These are phyloP conservation scores for Botrylloides violaceus DNA, from an alignment of 23 tunicate genomes.

Conservation along the genomic window DNA sequence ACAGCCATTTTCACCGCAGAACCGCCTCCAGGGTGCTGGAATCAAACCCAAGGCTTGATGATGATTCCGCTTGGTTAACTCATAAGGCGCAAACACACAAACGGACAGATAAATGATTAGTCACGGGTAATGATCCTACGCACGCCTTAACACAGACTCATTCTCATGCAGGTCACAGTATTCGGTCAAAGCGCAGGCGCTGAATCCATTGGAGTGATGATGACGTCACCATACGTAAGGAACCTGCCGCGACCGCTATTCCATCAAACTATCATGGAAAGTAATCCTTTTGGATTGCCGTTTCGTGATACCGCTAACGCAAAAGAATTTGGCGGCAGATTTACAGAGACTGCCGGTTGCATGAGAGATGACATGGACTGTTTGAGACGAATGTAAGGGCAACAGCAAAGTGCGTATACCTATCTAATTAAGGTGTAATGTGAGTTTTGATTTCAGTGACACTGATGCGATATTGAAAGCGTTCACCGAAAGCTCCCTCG, in stretches of 20 bases:
- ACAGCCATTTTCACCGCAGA: too few species aligned
- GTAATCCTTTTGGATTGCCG: slow-evolving; percentile 87
- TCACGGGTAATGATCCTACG: too few species aligned
- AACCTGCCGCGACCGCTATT: slow-evolving; percentile 11
- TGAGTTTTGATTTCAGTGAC: slow-evolving; percentile 12
- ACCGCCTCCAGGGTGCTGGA: too few species aligned
- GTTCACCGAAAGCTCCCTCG: slow-evolving; percentile 28
- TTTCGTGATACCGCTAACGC: slow-evolving; percentile 50
- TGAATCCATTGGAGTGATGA: slow-evolving; percentile 77
- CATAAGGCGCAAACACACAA: too few species aligned
- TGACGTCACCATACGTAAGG: slow-evolving; percentile 35
- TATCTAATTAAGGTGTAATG: not conserved
- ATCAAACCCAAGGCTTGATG: too few species aligned
- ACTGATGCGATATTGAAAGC: slow-evolving; percentile 30
- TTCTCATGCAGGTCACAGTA: slow-evolving; percentile 52
- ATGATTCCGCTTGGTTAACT: too few species aligned
- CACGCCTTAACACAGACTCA: not conserved
- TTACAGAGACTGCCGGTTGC: slow-evolving; percentile 48
- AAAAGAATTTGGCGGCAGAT: slow-evolving; percentile 50
- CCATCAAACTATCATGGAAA: slow-evolving; percentile 64
- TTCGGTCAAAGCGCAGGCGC: slow-evolving; percentile 91
- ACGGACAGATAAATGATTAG: too few species aligned
- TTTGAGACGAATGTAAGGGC: slow-evolving; percentile 43
- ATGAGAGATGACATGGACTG: slow-evolving; percentile 46
- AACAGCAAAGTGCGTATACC: not conserved